Base-by-base conservation (phyloP, 2,888 invertebrate species). In the Masnerella sp. region DNA sequence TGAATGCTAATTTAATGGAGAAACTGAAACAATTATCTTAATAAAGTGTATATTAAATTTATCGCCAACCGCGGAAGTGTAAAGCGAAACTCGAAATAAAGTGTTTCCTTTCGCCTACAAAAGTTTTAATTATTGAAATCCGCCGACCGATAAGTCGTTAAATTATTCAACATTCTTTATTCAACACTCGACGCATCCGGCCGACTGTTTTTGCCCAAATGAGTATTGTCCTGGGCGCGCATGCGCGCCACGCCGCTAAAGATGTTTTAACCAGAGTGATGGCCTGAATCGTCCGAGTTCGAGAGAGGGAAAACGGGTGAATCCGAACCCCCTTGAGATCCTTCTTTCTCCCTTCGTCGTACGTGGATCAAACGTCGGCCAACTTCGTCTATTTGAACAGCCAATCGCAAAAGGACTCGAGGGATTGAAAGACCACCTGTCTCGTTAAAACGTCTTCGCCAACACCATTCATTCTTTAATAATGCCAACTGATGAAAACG, bases 231-330 rank as follows among this genome's bases (percentile, higher is more conserved):
- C 38, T 40, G 47, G 14, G 28, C 14, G 54, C 65, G 38, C 45
- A 0, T 38, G 54, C 52, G 52, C 43, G 4, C 15, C 1, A 1
- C 9, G 4, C 5, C 40, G 18, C 47, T 61, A 47, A 61, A 52
- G 59, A 69, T 61, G 54, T 61, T 61, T 52, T 61, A 43, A 61
- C 52, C 59, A 14, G 42, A 69, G 68, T 45, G 59, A 52, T 69
- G 59, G 59, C 49, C 56, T 69, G 52, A 69, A 69, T 69, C 68
- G 40, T 49, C 25, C 58, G 51, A 43, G 47, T 14, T 5, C 43
- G 17, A 51, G 36, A 38, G 67, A 49, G 49, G 40, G 58, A 25
- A 17, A 42, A 30, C 20, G 4, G 25, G 14, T 7, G 45, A 47
- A 36, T 42, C 32, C n/a, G 11, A 28, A 32, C 20, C 17, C n/a